These are phyloP conservation scores for Dromaius novaehollandiae DNA, from an alignment of 2,113 vertebrate genomes.

Conservation along the genomic window DNA sequence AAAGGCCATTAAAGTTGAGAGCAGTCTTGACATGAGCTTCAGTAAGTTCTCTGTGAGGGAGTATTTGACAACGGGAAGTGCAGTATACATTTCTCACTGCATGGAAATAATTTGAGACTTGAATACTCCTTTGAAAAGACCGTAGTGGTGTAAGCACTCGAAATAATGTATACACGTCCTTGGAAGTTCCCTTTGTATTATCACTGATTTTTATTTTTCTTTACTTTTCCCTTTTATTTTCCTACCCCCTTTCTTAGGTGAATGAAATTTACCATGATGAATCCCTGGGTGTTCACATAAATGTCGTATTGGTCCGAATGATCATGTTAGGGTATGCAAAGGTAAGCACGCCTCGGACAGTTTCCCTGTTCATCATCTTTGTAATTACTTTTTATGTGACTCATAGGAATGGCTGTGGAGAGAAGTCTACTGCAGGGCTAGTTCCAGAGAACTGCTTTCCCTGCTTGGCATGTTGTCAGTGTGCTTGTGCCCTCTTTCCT, in stretches of 20 bases:
- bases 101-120: background rate
- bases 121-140: background rate
- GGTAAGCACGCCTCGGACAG: slow-evolving; percentile 71
- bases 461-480: background rate
- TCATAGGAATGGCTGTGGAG: background rate
- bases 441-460: background rate
- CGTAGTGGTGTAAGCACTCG: background rate
- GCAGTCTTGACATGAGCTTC: background rate
- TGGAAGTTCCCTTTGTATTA: background rate
- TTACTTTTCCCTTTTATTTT: background rate
- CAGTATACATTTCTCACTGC: background rate
- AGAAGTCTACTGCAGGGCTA: background rate
- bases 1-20: background rate
- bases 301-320: slow-evolving; percentile 97
- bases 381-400: fast-evolving
- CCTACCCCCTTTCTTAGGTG: slow-evolving; percentile 77
- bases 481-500: background rate
- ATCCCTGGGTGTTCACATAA: slow-evolving; percentile 93
- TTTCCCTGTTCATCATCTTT: fast-evolving
- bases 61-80: background rate
- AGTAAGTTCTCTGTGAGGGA: background rate
- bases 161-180: fast-evolving
- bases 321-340: slow-evolving; percentile 97
- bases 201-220: background rate
- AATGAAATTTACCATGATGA: slow-evolving; percentile 99